Conservation (phyloP, 23 tunicate species). For the Halocynthia roretzi region DNA sequence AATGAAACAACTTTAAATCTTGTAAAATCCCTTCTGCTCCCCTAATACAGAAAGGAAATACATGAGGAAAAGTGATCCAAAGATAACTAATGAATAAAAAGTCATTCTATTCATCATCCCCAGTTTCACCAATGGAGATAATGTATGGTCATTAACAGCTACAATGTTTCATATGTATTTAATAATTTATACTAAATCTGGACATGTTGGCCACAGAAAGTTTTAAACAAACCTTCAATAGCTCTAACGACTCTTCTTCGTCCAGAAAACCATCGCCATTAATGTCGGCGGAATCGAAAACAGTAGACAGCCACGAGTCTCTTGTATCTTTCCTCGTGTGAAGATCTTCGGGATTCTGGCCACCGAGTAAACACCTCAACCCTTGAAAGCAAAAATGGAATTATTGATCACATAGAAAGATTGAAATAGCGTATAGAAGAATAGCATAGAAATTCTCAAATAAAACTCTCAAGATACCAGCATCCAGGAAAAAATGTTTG, state of each 20-base stretch:
- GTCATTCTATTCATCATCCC: no score
- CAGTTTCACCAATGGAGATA: no score
- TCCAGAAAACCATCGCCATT: conserved; percentile 88
- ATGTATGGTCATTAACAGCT: no score
- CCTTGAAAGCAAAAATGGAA: conserved; percentile 29
- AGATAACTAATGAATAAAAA: background rate
- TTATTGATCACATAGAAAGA: background rate
- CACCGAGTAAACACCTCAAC: conserved; percentile 64
- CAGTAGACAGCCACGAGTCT: conserved; percentile 68
- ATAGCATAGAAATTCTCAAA: background rate
- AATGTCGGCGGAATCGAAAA: conserved; percentile 80
- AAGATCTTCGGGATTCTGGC: conserved; percentile 65
- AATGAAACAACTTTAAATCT: no score
- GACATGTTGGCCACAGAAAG: no score
- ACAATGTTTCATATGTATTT: no score
- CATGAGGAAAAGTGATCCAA: background rate
- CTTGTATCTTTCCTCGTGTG: conserved; percentile 51
- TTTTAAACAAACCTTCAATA: conserved; percentile 53
- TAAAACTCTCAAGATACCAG: no score
- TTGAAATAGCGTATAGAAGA: background rate
- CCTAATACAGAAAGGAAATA: background rate
- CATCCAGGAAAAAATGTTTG: no score
- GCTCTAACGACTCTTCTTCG: conserved; percentile 74
- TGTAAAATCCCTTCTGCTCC: no score
- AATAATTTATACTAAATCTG: no score